Evolutionary conservation across 2,797 vertebrate genomes (phyloP).

Genomic region (Oreochromis grahami): DNA sequence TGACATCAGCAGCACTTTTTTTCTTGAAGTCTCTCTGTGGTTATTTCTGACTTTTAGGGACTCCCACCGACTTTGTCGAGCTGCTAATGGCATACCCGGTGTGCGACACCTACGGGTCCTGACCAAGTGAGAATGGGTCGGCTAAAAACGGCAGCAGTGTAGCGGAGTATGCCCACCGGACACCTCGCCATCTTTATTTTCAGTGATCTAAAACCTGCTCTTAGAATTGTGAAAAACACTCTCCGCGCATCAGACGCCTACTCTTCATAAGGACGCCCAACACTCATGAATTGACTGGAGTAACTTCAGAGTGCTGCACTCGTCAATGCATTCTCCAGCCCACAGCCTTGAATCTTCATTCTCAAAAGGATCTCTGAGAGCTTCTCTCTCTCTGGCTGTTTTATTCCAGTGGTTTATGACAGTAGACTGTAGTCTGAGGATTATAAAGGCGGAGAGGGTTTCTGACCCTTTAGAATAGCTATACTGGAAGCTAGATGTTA

Average conservation of each 20-base stretch:
- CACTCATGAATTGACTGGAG: neutral
- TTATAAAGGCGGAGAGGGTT: neutral
- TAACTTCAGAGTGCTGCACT: constrained; percentile 8
- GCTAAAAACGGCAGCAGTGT: neutral
- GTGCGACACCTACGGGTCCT: neutral
- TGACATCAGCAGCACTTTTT: neutral
- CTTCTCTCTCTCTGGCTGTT: neutral
- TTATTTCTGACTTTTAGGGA: neutral
- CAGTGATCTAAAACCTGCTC: neutral
- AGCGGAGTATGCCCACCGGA: neutral
- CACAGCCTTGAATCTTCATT: neutral
- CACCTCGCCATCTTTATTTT: constrained; percentile 2
- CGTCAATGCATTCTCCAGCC: constrained; percentile 11
- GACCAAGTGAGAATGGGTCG: neutral
- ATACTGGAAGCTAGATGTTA: neutral
- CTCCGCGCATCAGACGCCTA: neutral
- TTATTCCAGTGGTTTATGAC: neutral
- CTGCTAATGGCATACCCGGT: neutral
- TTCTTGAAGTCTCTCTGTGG: neutral
- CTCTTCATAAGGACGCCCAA: constrained; percentile 8
- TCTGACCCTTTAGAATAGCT: neutral
- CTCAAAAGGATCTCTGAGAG: constrained; percentile 13
- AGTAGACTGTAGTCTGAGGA: neutral
- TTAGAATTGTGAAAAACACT: neutral
- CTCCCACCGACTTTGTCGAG: neutral